Evolutionary conservation across 2,113 vertebrate species (phyloP), one percentile per base, ranked within the genome.

Genomic region (Pantherophis guttatus): DNA sequence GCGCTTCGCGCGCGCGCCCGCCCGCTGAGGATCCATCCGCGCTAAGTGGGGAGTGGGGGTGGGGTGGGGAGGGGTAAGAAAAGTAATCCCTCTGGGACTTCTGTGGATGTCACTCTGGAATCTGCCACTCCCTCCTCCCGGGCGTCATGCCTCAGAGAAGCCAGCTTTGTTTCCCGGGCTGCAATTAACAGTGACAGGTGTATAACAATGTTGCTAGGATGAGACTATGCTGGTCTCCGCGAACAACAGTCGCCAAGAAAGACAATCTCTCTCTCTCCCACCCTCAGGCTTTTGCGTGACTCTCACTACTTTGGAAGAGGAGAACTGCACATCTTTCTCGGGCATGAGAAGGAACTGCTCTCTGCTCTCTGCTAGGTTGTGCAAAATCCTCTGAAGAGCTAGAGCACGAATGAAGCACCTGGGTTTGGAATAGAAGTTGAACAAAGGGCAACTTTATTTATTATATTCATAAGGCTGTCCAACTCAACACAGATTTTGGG

Each of bases 41-140:
- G 10, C 23, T 54, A 7, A 0, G 5, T 5, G 11, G 1, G 24
- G 9, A 1, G 50, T 0, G 2, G 39, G 39, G 39, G 39, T 39
- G 33, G 13, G 9, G 52, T 44, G 53, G 12, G 54, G 1, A 12
- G 5, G 3, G 55, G 53, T 23, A 26, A 54, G 87, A 17, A 55
- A 8, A 33, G 6, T 7, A 33, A 15, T 29, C 13, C 86, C 86
- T 12, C 86, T 8, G 44, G 50, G 52, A 29, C 26, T 17, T 81
- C 17, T 81, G 3, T 81, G 75, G 70, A 54, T 52, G 26, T 23
- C 50, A 19, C 29, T 88, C 39, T 59, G 10, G 26, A n/a, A 4
- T 57, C 50, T 50, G 53, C 65, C 24, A 2, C 39, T 44, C 29
- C 33, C 33, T 44, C 5, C 19, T 15, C 39, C 10, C 24, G 65